A percentile compares a stretch with the other conserved stretches of the same genome.
phyloP scores from a whole-genome alignment of 1,140 invertebrate species.

The Trichonephila clavata region DNA sequence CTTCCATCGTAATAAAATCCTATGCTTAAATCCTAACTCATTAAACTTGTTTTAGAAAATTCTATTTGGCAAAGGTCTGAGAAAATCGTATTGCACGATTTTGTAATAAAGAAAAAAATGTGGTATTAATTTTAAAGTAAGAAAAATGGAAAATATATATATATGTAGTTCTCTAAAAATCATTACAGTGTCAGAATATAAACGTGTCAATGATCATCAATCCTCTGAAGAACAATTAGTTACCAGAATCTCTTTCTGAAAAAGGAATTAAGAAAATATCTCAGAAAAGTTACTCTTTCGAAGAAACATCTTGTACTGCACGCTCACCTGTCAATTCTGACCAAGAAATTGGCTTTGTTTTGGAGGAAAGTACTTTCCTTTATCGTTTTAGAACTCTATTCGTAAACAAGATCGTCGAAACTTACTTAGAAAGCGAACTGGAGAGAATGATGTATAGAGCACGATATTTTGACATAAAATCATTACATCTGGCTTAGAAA shows the following conservation, averaged over 20 bases:
- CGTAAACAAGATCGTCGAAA: neutral
- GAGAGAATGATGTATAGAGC: neutral
- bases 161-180: too few species aligned
- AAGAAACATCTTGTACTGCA: neutral
- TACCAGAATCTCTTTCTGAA: neutral
- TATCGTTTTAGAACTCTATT: neutral
- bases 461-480: neutral
- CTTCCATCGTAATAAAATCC: too few species aligned
- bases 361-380: neutral
- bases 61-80: too few species aligned
- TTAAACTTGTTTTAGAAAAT: too few species aligned
- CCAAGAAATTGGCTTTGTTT: conserved; percentile 9
- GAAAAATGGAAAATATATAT: too few species aligned
- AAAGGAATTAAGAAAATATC: neutral
- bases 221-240: neutral
- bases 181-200: too few species aligned
- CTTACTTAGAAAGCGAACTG: neutral
- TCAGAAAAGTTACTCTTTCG: neutral
- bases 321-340: neutral
- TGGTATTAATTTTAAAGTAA: too few species aligned
- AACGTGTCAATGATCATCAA: too few species aligned
- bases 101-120: too few species aligned
- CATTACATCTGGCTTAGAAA: neutral
- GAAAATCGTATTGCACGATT: too few species aligned
- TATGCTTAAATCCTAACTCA: too few species aligned